Base-by-base conservation (phyloP, 1,140 invertebrate species). In the Drosophila subpulchrella region DNA sequence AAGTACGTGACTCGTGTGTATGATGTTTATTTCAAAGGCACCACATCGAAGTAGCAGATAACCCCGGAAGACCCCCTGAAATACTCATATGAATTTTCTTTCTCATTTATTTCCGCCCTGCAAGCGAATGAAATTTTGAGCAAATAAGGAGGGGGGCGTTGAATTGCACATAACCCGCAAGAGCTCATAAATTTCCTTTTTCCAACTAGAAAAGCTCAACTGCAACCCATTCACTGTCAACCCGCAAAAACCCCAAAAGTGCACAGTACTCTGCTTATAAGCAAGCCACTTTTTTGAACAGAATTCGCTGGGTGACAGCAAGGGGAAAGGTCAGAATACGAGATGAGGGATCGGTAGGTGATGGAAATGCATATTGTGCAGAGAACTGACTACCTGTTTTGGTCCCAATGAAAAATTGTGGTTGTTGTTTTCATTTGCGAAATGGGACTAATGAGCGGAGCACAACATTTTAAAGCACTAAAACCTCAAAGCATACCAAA, bases 171-270 rank as follows among this genome's bases (percentile, higher is more conserved):
- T 57, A 71, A 13, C 59, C 53, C 44, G 42, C 63, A 59, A 79
- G 48, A 68, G 62, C 75, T 73, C 83, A 88, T 86, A 88, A 86
- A 86, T 88, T 85, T 82, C 59, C 58, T 41, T 46, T 81, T 82
- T 73, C 39, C 58, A 71, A 20, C 59, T 63, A 42, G 42, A 51
- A 54, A 55, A 65, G 76, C 54, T 58, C 48, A 56, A 62, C 67
- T 57, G 71, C 51, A 53, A 27, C 51, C 72, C 42, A 67, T 38
- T 66, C 36, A 50, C 50, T 56, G 57, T 57, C 57, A 59, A 53
- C 48, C 51, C 57, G 48, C 50, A 72, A 53, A 63, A 61, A 41
- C 57, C 53, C 58, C 41, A 61, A 65, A 72, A 62, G 65, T 70
- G 54, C 73, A 53, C 62, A 58, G 67, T 76, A 76, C 63, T 77